Percentiles rank a stretch among this genome's conserved stretches.
These are phyloP conservation scores for Chrysogorgia sp. DNA, from an alignment of 92 coral and sea anemone genomes.

Conservation along the genomic window DNA sequence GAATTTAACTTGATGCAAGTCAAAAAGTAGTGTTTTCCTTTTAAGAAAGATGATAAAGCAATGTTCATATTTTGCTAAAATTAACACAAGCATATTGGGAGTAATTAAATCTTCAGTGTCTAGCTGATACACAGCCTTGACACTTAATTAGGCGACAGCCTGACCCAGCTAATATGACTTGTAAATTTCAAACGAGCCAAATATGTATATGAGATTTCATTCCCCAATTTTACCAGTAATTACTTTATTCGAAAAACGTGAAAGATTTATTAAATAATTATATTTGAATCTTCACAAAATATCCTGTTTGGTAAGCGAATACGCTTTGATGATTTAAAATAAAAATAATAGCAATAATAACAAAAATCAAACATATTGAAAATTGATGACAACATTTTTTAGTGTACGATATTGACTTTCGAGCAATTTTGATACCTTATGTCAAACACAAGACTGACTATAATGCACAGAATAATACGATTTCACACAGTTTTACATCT, in stretches of 20 bases:
- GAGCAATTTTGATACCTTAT: conserved; percentile 16
- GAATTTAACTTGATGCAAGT: background rate
- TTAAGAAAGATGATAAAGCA: too few species aligned
- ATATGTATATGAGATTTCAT: background rate
- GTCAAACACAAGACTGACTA: too few species aligned
- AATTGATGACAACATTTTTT: conserved; percentile 3
- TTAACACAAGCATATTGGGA: background rate
- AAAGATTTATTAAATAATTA: background rate
- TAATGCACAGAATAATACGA: too few species aligned
- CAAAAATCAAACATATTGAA: conserved; percentile 4
- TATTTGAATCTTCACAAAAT: background rate
- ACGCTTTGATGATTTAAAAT: background rate
- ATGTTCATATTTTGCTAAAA: too few species aligned
- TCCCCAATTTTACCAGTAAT: background rate
- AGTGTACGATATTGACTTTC: conserved; percentile 20
- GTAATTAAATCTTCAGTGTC: background rate
- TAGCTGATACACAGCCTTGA: background rate
- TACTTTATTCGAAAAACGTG: too few species aligned
- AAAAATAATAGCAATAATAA: conserved; percentile 16
- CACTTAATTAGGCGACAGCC: conserved; percentile 13
- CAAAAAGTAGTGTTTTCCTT: background rate
- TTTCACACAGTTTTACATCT: too few species aligned
- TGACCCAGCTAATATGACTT: conserved; percentile 12
- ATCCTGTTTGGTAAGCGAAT: background rate
- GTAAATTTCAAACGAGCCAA: background rate